Base-by-base conservation (phyloP, 53 echinoderm and acorn worm species). In the Actinopyga echinites region DNA sequence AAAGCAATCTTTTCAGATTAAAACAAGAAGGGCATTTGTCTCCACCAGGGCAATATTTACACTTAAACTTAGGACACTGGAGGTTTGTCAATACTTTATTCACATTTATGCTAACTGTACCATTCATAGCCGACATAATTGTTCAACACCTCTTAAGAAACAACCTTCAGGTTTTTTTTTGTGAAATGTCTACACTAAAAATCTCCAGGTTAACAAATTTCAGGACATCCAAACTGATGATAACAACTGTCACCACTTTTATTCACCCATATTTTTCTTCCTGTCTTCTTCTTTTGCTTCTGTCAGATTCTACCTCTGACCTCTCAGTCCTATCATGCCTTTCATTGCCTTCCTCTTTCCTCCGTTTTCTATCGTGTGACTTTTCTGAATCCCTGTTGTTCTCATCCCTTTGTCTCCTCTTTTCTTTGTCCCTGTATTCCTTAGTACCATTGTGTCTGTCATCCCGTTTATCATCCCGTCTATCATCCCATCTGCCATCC, bases 371-470 rank as follows among this genome's bases (percentile, higher is more conserved):
- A 21, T 75, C 66, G 55, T 75, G 33, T 33, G 29, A 15, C 10
- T 19, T 91, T 65, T 65, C 44, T 84, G 74, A 84, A 58, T 82
- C 78, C 80, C 5, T 75, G 69, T 37, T 35, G 37, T 37, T 69
- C 62, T 81, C 85, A 13, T 55, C 30, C 44, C 52, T 42, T 4
- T 73, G 64, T 15, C 60, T 68, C 63, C 58, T 54, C 83, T 44
- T 91, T 52, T 77, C 82, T 42, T 30, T 89, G 64, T 85, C 64
- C 49, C 82, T 83, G 29, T 71, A 35, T 85, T 87, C 56, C 28
- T 65, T 65, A n/a, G n/a, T n/a, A n/a, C 17, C 17, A 13, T 15
- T 56, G 59, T 45, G 24, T 63, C 82, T 79, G 40, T 80, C 61
- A 82, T 87, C 49, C 36, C 67, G 30, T 83, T 63, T 87, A 42